Conservation (phyloP, 2,797 vertebrate genomes). For the Sebastes goodei region DNA sequence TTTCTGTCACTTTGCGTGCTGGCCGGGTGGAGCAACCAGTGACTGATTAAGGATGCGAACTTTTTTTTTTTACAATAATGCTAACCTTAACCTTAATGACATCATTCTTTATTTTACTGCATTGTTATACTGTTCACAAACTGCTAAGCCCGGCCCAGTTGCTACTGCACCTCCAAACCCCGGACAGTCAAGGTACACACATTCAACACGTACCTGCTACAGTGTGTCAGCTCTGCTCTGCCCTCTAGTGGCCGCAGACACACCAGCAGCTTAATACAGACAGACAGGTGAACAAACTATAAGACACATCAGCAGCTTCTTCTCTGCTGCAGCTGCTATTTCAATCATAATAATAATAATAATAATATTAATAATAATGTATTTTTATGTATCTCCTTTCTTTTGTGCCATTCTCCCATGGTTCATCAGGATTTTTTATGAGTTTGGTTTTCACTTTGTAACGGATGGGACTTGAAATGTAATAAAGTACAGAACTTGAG, state of each 20-base stretch:
- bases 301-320: too few species aligned
- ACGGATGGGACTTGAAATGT: not conserved
- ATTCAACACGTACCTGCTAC: not conserved
- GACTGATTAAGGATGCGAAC: not conserved
- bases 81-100: not conserved
- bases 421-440: not conserved
- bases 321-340: not conserved
- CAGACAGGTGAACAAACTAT: too few species aligned
- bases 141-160: not conserved
- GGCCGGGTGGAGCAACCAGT: not conserved
- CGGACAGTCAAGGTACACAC: not conserved
- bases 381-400: not conserved
- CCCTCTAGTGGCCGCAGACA: not conserved
- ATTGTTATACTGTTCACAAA: not conserved
- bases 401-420: not conserved
- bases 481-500: not conserved
- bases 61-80: not conserved
- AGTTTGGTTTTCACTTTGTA: not conserved
- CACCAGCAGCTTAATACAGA: not conserved
- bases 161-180: not conserved
- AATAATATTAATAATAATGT: not conserved
- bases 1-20: not conserved
- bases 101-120: not conserved
- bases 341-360: not conserved
- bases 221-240: not conserved